These are phyloP conservation scores for Papilio aristodemus DNA, from an alignment of 1,140 invertebrate species.

Conservation along the genomic window DNA sequence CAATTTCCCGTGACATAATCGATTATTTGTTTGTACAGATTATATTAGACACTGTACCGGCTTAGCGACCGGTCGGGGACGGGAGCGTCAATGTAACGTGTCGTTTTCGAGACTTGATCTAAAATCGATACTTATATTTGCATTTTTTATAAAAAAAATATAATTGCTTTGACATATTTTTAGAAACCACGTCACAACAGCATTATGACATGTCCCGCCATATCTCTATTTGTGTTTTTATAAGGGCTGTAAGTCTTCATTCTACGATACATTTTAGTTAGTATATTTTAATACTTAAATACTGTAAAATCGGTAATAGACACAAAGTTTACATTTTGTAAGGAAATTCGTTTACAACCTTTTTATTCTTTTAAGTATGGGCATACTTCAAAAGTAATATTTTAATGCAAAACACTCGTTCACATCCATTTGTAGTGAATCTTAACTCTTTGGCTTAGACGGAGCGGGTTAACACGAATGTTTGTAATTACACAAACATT, in stretches of 20 bases:
- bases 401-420: background rate
- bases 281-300: no score
- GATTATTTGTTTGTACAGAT: conserved; percentile 17
- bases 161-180: no score
- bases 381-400: background rate
- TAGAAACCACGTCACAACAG: no score
- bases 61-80: background rate
- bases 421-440: background rate
- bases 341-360: no score
- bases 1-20: background rate
- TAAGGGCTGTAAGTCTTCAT: no score
- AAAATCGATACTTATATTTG: background rate
- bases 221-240: no score
- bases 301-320: no score
- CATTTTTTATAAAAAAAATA: background rate
- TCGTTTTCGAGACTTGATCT: background rate
- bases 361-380: no score
- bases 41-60: background rate
- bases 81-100: background rate
- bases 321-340: no score
- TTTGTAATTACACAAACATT: conserved; percentile 19
- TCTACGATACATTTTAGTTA: no score
- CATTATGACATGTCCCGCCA: no score
- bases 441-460: background rate
- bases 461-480: conserved; percentile 8